These are phyloP conservation scores for Miniopterus natalensis DNA, from an alignment of 2,113 vertebrate species.

Conservation along the genomic window DNA sequence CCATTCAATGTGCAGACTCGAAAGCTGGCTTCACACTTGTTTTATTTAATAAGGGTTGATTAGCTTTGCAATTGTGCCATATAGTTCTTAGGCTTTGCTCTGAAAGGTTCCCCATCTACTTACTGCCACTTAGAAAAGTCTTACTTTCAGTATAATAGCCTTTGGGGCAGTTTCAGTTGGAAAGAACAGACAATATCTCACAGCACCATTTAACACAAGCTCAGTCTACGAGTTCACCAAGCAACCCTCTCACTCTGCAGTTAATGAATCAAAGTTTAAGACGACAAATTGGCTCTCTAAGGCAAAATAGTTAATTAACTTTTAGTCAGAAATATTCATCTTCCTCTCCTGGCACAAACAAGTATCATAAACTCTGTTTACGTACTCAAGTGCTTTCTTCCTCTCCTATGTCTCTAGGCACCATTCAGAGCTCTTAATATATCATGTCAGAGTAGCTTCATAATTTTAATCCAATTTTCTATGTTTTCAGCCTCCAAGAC, in stretches of 20 bases:
- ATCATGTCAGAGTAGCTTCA: slow-evolving; percentile 71
- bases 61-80: slow-evolving; percentile 74
- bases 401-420: slow-evolving; percentile 60
- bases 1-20: slow-evolving; percentile 68
- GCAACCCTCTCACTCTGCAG: slow-evolving; percentile 61
- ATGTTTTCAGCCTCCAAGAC: slow-evolving; percentile 68
- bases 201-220: slow-evolving; percentile 74
- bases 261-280: slow-evolving; percentile 83
- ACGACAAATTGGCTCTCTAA: slow-evolving; percentile 77
- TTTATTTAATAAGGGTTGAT: slow-evolving; percentile 76
- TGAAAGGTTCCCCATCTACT: slow-evolving; percentile 70
- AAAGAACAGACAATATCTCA: slow-evolving; percentile 75
- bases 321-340: slow-evolving; percentile 81
- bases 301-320: slow-evolving; percentile 83
- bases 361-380: slow-evolving; percentile 80
- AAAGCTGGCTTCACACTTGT: slow-evolving; percentile 60
- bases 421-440: slow-evolving; percentile 65
- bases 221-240: slow-evolving; percentile 41
- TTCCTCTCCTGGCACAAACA: slow-evolving; percentile 80
- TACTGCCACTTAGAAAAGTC: slow-evolving; percentile 75
- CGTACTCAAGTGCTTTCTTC: slow-evolving; percentile 67
- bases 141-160: slow-evolving; percentile 67
- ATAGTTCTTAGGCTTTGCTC: slow-evolving; percentile 66
- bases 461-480: slow-evolving; percentile 74
- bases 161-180: slow-evolving; percentile 74